These are phyloP conservation scores for Acanthurus lineatus DNA, from an alignment of 2,797 vertebrate species.

Conservation along the genomic window DNA sequence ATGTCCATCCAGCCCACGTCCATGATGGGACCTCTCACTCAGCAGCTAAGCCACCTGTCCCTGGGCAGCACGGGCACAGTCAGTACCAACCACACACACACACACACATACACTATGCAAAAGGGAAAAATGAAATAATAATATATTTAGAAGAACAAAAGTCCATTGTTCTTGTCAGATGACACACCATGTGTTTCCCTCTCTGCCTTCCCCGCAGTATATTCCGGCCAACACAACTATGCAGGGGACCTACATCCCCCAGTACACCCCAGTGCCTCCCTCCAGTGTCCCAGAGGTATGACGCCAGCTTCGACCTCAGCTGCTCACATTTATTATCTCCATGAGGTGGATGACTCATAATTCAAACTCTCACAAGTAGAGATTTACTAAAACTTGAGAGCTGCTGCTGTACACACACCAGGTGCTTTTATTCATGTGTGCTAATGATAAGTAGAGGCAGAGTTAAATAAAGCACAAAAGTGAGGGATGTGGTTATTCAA, in stretches of 20 bases:
- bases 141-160: neutral
- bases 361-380: neutral
- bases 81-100: conserved; percentile 64
- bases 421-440: neutral
- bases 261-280: conserved; percentile 92
- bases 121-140: neutral
- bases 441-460: neutral
- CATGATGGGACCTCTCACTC: conserved; percentile 92
- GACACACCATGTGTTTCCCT: conserved; percentile 36
- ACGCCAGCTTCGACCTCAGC: conserved; percentile 31
- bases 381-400: conserved; percentile 10
- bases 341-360: conserved; percentile 9
- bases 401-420: neutral
- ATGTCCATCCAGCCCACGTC: conserved; percentile 95
- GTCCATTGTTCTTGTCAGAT: conserved; percentile 8
- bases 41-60: conserved; percentile 94
- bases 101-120: conserved; percentile 8
- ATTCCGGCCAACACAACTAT: conserved; percentile 90
- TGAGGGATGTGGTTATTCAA: neutral
- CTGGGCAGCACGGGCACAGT: conserved; percentile 92
- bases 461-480: neutral
- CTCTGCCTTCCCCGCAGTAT: conserved; percentile 83
- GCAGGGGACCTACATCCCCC: conserved; percentile 94
- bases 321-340: conserved; percentile 6
- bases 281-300: conserved; percentile 91